Conservation (phyloP, 2,797 vertebrate species). For the Intellagama lesueurii region DNA sequence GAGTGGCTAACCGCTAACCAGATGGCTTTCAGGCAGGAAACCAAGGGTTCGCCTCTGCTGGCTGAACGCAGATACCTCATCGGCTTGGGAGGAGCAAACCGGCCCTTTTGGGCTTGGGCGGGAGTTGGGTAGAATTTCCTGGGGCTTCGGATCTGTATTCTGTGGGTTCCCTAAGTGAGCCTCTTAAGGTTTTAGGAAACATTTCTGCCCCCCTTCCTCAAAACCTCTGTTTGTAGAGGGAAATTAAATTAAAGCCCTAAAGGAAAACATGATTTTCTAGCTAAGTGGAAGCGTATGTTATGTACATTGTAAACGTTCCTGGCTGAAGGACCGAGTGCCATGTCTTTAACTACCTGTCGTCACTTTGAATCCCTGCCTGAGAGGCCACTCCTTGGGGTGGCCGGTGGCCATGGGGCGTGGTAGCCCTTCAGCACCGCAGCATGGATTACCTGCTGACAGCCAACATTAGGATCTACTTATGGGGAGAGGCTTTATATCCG, state of each 20-base stretch:
- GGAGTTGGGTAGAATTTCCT: fast-evolving
- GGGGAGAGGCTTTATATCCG: too few relatives aligned
- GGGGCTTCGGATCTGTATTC: background rate
- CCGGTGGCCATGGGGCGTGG: background rate
- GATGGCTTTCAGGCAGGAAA: background rate
- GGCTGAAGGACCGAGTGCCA: background rate
- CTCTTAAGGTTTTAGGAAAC: background rate
- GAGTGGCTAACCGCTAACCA: background rate
- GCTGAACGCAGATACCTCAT: background rate
- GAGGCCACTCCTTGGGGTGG: background rate
- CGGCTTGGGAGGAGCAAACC: background rate
- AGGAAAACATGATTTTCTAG: background rate
- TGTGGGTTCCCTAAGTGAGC: background rate
- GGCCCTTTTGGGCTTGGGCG: too few relatives aligned
- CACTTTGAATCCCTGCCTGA: background rate
- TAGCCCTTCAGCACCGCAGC: too few relatives aligned
- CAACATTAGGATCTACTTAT: background rate
- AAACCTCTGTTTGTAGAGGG: conserved; percentile 21
- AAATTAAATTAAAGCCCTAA: conserved; percentile 28
- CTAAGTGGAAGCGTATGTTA: conserved; percentile 11
- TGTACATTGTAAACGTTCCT: background rate
- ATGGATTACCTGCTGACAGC: background rate
- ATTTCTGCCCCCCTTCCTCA: background rate
- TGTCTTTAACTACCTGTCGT: background rate
- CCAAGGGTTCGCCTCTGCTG: background rate